phyloP scores from a whole-genome alignment of 2,113 vertebrate genomes.

The Pithys albifrons region DNA sequence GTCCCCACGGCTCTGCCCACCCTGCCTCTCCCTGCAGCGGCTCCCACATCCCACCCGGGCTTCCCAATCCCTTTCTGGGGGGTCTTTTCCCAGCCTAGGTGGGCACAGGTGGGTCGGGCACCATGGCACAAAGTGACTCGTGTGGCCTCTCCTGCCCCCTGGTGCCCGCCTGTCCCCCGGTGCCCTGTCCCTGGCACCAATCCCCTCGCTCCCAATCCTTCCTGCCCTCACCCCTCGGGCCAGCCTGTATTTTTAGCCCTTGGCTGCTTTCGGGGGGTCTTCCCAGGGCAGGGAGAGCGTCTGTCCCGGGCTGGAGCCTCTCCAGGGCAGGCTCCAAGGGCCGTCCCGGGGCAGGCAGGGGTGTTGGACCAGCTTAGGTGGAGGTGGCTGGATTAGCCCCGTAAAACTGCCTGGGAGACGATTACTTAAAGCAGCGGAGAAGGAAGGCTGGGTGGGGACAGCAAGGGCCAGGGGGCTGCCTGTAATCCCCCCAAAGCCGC shows the following conservation, averaged over 20 bases:
- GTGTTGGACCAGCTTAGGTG: slow-evolving; percentile 16
- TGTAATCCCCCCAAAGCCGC: slow-evolving; percentile 33
- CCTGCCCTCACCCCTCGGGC: neutral
- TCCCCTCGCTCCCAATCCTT: slow-evolving; percentile 16
- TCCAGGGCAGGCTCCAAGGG: neutral
- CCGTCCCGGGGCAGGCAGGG: neutral
- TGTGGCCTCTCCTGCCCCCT: neutral
- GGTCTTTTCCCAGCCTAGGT: rapidly evolving
- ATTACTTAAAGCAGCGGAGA: slow-evolving; percentile 27
- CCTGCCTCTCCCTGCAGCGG: neutral
- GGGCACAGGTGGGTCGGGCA: too few relatives aligned
- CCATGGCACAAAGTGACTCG: neutral
- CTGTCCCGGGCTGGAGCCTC: neutral
- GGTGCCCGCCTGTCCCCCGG: neutral
- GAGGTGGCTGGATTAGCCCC: slow-evolving; percentile 51
- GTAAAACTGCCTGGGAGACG: slow-evolving; percentile 22
- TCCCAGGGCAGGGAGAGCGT: neutral
- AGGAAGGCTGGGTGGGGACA: slow-evolving; percentile 50
- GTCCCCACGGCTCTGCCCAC: neutral
- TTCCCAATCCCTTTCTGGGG: rapidly evolving
- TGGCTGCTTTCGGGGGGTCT: neutral
- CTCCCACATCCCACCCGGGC: neutral
- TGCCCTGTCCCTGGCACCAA: neutral
- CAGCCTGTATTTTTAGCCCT: slow-evolving; percentile 19
- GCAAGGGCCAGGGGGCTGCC: neutral